Evolutionary conservation across 2,888 invertebrate genomes (phyloP).

Genomic region (Agrilus cyanescens): DNA sequence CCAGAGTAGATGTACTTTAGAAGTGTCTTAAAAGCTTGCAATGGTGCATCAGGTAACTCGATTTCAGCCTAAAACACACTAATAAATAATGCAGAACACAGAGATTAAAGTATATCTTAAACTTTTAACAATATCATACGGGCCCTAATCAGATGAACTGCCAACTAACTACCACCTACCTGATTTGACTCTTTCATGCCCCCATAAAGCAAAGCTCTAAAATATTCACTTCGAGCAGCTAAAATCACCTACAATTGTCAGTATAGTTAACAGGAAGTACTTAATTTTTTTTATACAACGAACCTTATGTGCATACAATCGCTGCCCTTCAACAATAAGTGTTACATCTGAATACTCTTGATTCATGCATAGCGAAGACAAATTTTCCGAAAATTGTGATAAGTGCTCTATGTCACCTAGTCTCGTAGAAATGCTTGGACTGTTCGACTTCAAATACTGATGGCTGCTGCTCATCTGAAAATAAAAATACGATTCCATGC

Average conservation of each 20-base stretch:
- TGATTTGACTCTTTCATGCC: conserved; percentile 64
- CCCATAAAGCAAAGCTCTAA: conserved; percentile 71
- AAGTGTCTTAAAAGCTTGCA: conserved; percentile 78
- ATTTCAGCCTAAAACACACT: conserved; percentile 61
- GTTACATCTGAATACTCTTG: conserved; percentile 87
- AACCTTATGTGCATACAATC: conserved; percentile 57
- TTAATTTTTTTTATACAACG: conserved; percentile 1
- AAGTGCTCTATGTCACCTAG: conserved; percentile 55
- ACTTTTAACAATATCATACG: neutral
- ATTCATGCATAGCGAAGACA: conserved; percentile 74
- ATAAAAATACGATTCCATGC: neutral
- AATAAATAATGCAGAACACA: neutral
- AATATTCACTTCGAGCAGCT: conserved; percentile 93
- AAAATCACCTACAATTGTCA: conserved; percentile 55
- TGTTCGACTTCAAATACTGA: conserved; percentile 27
- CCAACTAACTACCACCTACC: conserved; percentile 24
- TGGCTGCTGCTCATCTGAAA: conserved; percentile 30
- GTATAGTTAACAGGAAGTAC: neutral
- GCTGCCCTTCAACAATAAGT: conserved; percentile 68
- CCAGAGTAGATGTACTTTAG: conserved; percentile 94
- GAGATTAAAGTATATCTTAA: neutral
- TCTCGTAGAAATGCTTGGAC: conserved; percentile 24
- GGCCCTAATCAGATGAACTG: neutral
- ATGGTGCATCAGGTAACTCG: conserved; percentile 68
- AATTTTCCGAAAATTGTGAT: conserved; percentile 68